Base-by-base conservation (phyloP, 1,140 invertebrate species). In the Sogatella furcifera region DNA sequence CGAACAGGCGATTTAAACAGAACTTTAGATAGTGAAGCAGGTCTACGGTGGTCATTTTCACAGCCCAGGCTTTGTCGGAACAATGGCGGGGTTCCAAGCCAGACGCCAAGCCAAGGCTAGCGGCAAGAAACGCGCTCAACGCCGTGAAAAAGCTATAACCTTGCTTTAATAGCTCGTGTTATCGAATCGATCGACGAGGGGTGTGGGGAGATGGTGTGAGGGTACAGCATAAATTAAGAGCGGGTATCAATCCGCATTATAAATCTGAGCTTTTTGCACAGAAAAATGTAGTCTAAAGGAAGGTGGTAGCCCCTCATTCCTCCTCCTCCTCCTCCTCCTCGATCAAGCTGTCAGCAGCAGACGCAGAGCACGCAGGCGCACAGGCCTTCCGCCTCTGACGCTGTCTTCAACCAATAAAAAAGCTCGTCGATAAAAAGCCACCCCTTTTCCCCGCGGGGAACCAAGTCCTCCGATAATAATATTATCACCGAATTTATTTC, bases 391-490 rank as follows among this genome's bases (percentile, higher is more conserved):
- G 46, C 46, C 46, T 49, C 46, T 17, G 46, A 19, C 14, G 46
- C 46, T 49, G 22, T 55, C 54, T 34, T 24, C 54, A 34, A 55
- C 54, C 54, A 55, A 55, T 55, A 55, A 55, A 55, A 55, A 55
- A 19, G 17, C 54, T 34, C 54, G 15, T 55, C 54, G 46, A 49
- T 49, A 49, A 49, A 49, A 49, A 49, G 15, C 46, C 15, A 19
- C 46, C 46, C 15, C 46, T 17, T 17, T 49, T 19, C 46, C 46
- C 21, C 46, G 21, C 46, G 9, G 21, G 46, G 14, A 15, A n/a
- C 34, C 43, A 19, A 38, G 34, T 38, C 34, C 34, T 38, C 34
- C 34, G 34, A 57, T 57, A 57, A 41, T 15, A 44, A 41, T 57
- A 43, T 42, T 42, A 57, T 19, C 34, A 57, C 34, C 43, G 21